phyloP scores from a whole-genome alignment of 1,140 invertebrate species.

The Pemphigus obesinymphae region DNA sequence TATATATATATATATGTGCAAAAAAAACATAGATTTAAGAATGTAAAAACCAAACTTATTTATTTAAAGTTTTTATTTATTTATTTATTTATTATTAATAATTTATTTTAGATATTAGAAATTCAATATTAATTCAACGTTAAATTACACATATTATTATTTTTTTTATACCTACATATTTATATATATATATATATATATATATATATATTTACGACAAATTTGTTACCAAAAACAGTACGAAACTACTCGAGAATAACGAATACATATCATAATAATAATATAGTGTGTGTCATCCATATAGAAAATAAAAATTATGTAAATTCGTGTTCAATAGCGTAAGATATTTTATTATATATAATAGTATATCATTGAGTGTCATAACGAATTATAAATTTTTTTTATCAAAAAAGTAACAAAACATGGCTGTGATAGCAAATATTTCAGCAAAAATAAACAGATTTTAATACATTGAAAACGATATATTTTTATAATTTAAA shows the following conservation, averaged over 20 bases:
- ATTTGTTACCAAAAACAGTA: slow-evolving; percentile 40
- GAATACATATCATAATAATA: neutral
- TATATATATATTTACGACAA: slow-evolving; percentile 22
- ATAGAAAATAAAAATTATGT: slow-evolving; percentile 25
- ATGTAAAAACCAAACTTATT: slow-evolving; percentile 37
- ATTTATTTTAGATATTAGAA: slow-evolving; percentile 36
- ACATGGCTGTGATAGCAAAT: slow-evolving; percentile 39
- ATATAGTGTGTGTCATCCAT: neutral
- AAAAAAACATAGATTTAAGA: slow-evolving; percentile 32
- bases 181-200: neutral
- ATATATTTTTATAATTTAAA: neutral
- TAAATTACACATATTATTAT: slow-evolving; percentile 17
- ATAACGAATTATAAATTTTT: slow-evolving; percentile 27
- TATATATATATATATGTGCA: neutral
- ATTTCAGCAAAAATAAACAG: slow-evolving; percentile 41
- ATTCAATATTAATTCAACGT: slow-evolving; percentile 6
- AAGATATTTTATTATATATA: slow-evolving; percentile 34
- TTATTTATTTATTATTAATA: slow-evolving; percentile 40
- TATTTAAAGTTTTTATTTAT: slow-evolving; percentile 35
- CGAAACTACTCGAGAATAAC: neutral
- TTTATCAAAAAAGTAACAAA: slow-evolving; percentile 30
- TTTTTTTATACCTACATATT: neutral
- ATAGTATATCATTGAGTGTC: slow-evolving; percentile 31
- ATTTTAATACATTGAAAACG: slow-evolving; percentile 11
- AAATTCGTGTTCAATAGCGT: slow-evolving; percentile 39